Conservation (phyloP, 1,140 invertebrate species). For the Calycopis cecrops region DNA sequence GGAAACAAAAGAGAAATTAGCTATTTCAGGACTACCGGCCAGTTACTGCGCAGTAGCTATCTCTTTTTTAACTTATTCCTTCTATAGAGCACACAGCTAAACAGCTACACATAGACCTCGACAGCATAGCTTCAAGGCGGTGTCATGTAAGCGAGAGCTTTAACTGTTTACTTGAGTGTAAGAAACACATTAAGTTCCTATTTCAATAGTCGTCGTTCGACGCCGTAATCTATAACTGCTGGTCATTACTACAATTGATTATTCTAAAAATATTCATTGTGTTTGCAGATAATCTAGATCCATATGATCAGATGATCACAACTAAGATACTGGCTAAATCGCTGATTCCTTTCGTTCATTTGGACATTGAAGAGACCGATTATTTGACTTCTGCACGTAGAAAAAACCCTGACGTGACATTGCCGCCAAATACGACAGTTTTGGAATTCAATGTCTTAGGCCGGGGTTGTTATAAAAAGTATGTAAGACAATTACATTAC, state of each 20-base stretch:
- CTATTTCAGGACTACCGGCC: too few species aligned
- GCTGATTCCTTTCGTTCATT: slow-evolving; percentile 73
- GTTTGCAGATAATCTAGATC: slow-evolving; percentile 58
- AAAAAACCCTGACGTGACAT: slow-evolving; percentile 42
- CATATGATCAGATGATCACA: slow-evolving; percentile 50
- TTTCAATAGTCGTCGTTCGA: too few species aligned
- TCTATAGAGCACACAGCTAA: too few species aligned
- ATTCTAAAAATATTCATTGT: slow-evolving; percentile 9
- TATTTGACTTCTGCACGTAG: slow-evolving; percentile 67
- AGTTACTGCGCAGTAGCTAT: too few species aligned
- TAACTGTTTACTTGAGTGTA: too few species aligned
- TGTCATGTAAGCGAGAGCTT: too few species aligned
- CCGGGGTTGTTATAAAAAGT: slow-evolving; percentile 68
- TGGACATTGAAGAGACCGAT: slow-evolving; percentile 73
- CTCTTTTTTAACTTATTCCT: too few species aligned
- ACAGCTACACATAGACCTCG: too few species aligned
- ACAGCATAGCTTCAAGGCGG: too few species aligned
- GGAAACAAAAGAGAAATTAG: too few species aligned
- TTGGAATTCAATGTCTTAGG: slow-evolving; percentile 75
- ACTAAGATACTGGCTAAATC: slow-evolving; percentile 61
- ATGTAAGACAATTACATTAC: slow-evolving; percentile 16
- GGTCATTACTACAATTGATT: not conserved
- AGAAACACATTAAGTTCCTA: too few species aligned
- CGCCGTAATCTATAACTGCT: too few species aligned
- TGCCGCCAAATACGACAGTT: slow-evolving; percentile 59